phyloP scores from a whole-genome alignment of 2,888 invertebrate species.

The Hoplodrina blanda region DNA sequence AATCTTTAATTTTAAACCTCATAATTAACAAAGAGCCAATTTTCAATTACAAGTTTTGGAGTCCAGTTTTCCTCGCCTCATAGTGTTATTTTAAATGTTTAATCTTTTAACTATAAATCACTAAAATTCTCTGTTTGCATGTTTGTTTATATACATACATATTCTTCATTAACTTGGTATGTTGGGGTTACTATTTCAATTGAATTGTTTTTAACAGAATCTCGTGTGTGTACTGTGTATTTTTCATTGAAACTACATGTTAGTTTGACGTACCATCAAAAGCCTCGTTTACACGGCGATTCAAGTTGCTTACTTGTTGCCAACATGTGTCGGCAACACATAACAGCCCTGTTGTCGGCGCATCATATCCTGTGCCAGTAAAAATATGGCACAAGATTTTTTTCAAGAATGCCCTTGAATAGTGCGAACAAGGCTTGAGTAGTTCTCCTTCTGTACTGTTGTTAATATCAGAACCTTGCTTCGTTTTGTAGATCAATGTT shows the following conservation, averaged over 20 bases:
- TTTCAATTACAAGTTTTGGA: slow-evolving; percentile 19
- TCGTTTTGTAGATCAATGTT: slow-evolving; percentile 48
- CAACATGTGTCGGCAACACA: background rate
- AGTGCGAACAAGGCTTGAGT: slow-evolving; percentile 16
- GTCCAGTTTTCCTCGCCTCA: slow-evolving; percentile 19
- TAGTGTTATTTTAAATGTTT: slow-evolving; percentile 15
- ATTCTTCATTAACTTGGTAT: slow-evolving; percentile 13
- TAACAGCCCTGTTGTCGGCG: background rate
- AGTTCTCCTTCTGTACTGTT: slow-evolving; percentile 22
- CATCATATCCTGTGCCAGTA: background rate
- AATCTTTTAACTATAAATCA: slow-evolving; percentile 13
- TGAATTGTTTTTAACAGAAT: slow-evolving; percentile 6
- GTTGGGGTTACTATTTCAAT: slow-evolving; percentile 7
- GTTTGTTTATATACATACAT: slow-evolving; percentile 23
- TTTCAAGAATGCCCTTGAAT: background rate
- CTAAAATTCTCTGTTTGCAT: slow-evolving; percentile 43
- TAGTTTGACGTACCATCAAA: slow-evolving; percentile 7
- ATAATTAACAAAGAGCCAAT: background rate
- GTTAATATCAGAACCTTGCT: slow-evolving; percentile 40
- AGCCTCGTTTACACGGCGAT: background rate
- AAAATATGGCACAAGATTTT: background rate
- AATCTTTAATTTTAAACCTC: background rate
- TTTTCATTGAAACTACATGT: background rate
- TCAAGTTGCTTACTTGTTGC: background rate
- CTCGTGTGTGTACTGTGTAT: slow-evolving; percentile 24